Evolutionary conservation across 1,140 invertebrate genomes (phyloP).

Genomic region (Monomorium pharaonis): DNA sequence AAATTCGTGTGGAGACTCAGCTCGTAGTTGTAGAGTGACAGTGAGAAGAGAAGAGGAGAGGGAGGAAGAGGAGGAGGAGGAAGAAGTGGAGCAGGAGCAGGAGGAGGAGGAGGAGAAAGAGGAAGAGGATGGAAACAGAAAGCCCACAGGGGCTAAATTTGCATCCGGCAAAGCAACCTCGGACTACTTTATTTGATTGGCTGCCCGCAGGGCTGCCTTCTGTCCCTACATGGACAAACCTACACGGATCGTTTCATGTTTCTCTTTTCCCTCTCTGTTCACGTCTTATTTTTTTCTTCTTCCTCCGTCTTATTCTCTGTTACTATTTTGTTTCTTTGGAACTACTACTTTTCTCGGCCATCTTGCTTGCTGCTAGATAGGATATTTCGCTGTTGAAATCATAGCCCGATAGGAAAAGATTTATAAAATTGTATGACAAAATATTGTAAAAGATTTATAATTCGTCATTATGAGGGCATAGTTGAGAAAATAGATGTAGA

Average conservation of each 20-base stretch:
- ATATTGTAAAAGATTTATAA: too few relatives aligned
- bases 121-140: slow-evolving; percentile 65
- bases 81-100: not conserved
- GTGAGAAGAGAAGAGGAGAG: not conserved
- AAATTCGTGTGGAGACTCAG: slow-evolving; percentile 61
- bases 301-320: not conserved
- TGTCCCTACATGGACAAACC: slow-evolving; percentile 59
- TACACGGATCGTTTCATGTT: slow-evolving; percentile 46
- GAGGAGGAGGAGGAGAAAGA: not conserved
- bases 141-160: slow-evolving; percentile 76
- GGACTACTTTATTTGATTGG: slow-evolving; percentile 81
- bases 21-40: slow-evolving; percentile 39
- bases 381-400: not conserved
- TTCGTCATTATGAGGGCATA: too few relatives aligned
- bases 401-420: slow-evolving; percentile 38
- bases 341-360: not conserved
- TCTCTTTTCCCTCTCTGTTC: slow-evolving; percentile 22
- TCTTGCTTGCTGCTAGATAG: not conserved
- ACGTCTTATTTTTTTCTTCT: slow-evolving; percentile 18
- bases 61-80: not conserved
- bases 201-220: slow-evolving; percentile 74
- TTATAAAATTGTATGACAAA: too few relatives aligned
- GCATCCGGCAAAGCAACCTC: slow-evolving; percentile 78
- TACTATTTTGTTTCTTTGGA: slow-evolving; percentile 36
- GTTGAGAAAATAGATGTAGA: too few relatives aligned